Evolutionary conservation across 2,797 vertebrate species (phyloP), one percentile per base, ranked within the genome.

Genomic region (Sebastolobus alascanus): DNA sequence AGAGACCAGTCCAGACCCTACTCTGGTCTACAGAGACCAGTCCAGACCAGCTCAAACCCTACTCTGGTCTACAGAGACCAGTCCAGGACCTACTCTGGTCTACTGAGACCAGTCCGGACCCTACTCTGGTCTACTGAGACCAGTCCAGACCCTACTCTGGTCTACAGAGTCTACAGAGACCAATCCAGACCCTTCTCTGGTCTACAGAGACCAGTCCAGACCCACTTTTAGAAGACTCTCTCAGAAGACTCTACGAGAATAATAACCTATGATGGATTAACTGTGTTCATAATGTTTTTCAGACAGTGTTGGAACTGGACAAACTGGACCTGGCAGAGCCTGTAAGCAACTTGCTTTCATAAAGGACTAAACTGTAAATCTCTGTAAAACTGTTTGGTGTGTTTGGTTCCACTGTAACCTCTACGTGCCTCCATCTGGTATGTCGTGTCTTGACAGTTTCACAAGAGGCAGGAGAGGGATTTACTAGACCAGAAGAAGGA

Each of bases 221-320:
- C 46, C 18, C 46, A 50, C 46, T 50, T 50, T 50, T 50, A 50
- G 46, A 50, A 50, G 18, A 50, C 6, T 22, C 8, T 46, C 35
- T 50, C 27, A 3, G 33, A 22, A 13, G 33, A 31, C 14, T 46
- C 25, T 35, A 4, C 22, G 25, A 54, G 55, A 40, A 54, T 35
- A n/a, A 60, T 38, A n/a, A 59, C 61, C 35, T 40, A 10, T 67
- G 20, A 54, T 63, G 27, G 38, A 66, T 75, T 74, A 65, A 79
- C 33, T 58, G 73, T 67, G 31, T 50, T 22, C 46, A 9, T 68
- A 1, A 1, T 88, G 22, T 87, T 63, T 91, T 95, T 50, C 75
- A 99, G 98, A 98, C 96, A 6, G 97, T 99, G 63, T 88, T 98
- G 91, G 98, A 99, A 93, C 77, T 99, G 94, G 97, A 99, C 95